These are phyloP conservation scores for Scrobipalpa costella DNA, from an alignment of 2,888 invertebrate genomes.

Conservation along the genomic window DNA sequence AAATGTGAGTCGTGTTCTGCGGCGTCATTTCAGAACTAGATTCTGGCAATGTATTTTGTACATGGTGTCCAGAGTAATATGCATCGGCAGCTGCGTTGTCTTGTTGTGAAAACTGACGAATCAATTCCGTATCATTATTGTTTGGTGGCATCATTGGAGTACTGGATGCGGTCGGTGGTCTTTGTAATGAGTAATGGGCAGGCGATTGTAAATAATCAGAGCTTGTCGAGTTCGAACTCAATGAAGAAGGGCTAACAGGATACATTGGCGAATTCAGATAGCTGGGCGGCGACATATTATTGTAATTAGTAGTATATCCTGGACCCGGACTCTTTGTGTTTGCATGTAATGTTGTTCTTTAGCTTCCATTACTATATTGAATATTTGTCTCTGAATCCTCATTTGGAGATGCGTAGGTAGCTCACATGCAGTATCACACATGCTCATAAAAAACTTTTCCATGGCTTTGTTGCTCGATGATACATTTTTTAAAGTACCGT, in stretches of 20 bases:
- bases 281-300: slow-evolving; percentile 28
- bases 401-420: slow-evolving; percentile 16
- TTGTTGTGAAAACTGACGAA: slow-evolving; percentile 30
- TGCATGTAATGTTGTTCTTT: slow-evolving; percentile 3
- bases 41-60: slow-evolving; percentile 32
- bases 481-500: not conserved
- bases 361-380: slow-evolving; percentile 23
- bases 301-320: slow-evolving; percentile 25
- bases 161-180: slow-evolving; percentile 31
- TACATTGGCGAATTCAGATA: slow-evolving; percentile 21
- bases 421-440: slow-evolving; percentile 15
- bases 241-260: no score
- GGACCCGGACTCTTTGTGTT: no score
- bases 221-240: slow-evolving; percentile 26
- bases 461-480: slow-evolving; percentile 17
- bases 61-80: slow-evolving; percentile 24
- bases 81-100: slow-evolving; percentile 25
- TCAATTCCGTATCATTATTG: slow-evolving; percentile 30
- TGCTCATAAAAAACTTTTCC: slow-evolving; percentile 24
- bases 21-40: slow-evolving; percentile 32
- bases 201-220: slow-evolving; percentile 29
- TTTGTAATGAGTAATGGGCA: slow-evolving; percentile 31
- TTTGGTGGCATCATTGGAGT: slow-evolving; percentile 31
- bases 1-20: slow-evolving; percentile 33
- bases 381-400: slow-evolving; percentile 16